Conservation (phyloP, 2,888 invertebrate genomes). For the Eupithecia exiguata region DNA sequence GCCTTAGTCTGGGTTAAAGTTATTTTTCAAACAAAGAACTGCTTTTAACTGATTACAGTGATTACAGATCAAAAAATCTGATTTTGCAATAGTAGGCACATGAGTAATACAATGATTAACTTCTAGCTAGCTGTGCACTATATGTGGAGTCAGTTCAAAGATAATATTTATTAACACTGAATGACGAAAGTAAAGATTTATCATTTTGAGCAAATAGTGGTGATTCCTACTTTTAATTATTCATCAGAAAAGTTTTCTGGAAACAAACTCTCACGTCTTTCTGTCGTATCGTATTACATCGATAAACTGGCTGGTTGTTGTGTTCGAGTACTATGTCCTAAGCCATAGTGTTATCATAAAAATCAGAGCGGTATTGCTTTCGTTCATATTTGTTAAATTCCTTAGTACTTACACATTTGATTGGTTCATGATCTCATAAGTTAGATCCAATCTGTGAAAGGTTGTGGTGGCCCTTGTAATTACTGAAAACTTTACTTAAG, state of each 20-base stretch:
- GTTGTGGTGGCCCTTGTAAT: constrained; percentile 58
- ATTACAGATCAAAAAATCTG: too few species aligned
- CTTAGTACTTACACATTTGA: constrained; percentile 62
- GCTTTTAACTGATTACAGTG: constrained; percentile 24
- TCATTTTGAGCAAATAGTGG: not conserved
- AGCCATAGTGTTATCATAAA: not conserved
- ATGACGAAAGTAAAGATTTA: not conserved
- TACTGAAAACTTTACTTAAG: not conserved
- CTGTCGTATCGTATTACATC: not conserved
- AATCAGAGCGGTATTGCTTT: not conserved
- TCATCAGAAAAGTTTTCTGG: not conserved
- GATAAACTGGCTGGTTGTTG: not conserved
- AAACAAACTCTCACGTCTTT: not conserved
- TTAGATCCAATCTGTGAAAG: constrained; percentile 48
- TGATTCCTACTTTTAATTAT: not conserved
- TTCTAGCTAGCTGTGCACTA: not conserved
- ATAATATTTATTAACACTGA: not conserved
- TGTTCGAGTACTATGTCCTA: not conserved
- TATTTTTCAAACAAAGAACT: constrained; percentile 6
- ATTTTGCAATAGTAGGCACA: constrained; percentile 12
- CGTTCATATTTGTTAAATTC: not conserved
- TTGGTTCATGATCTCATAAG: constrained; percentile 78
- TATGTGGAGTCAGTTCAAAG: not conserved
- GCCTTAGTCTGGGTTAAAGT: not conserved
- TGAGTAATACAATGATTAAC: not conserved